Evolutionary conservation across 2,888 invertebrate species (phyloP).

Genomic region (Colletes collaris): DNA sequence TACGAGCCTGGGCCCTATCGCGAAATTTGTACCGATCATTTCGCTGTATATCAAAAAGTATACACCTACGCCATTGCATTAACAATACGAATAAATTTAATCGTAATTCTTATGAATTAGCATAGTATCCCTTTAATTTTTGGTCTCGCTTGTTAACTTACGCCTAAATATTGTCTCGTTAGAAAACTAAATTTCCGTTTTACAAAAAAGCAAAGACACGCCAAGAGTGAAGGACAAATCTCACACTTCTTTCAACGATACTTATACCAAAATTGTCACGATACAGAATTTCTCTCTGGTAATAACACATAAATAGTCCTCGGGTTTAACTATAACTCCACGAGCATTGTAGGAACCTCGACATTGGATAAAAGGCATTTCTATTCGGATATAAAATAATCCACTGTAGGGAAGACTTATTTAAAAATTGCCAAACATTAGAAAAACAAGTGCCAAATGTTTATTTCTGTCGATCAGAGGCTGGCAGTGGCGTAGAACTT

Average conservation of each 20-base stretch:
- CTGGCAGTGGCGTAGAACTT: too few species aligned
- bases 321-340: too few species aligned
- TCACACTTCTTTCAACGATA: neutral
- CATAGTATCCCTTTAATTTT: slow-evolving; percentile 79
- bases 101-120: slow-evolving; percentile 68
- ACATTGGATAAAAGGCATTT: too few species aligned
- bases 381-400: too few species aligned
- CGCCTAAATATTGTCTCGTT: slow-evolving; percentile 81
- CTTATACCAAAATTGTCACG: neutral
- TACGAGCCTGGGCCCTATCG: slow-evolving; percentile 14
- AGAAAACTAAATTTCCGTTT: slow-evolving; percentile 68
- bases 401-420: too few species aligned
- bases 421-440: too few species aligned
- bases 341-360: too few species aligned
- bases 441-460: too few species aligned
- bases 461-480: too few species aligned
- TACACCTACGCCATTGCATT: slow-evolving; percentile 46
- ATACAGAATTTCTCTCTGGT: neutral
- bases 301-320: too few species aligned
- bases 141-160: slow-evolving; percentile 81
- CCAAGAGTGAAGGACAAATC: slow-evolving; percentile 14
- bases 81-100: slow-evolving; percentile 67
- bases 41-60: slow-evolving; percentile 55
- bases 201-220: slow-evolving; percentile 47
- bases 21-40: slow-evolving; percentile 41